Conservation (phyloP, 2,797 vertebrate species). For the Spondyliosoma cantharus region DNA sequence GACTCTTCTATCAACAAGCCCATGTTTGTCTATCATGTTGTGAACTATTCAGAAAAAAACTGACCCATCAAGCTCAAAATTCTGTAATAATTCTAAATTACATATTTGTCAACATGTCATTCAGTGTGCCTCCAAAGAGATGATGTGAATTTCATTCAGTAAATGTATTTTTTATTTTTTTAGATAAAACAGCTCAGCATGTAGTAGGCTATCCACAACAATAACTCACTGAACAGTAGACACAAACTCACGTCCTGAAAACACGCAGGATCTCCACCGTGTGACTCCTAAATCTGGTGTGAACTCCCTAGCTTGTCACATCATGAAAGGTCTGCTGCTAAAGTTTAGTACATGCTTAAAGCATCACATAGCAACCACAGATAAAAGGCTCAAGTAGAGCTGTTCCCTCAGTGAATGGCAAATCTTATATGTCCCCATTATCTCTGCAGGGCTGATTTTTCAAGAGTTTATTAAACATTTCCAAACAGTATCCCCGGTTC, state of each 20-base stretch:
- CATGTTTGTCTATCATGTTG: not conserved
- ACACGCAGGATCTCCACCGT: constrained; percentile 2
- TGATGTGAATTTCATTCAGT: not conserved
- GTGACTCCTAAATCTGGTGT: constrained; percentile 22
- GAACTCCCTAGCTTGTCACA: constrained; percentile 30
- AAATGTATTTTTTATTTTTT: not conserved
- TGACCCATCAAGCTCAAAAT: not conserved
- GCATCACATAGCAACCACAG: constrained; percentile 67
- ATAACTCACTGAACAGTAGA: constrained; percentile 23
- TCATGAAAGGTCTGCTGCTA: constrained; percentile 43
- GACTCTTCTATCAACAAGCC: not conserved
- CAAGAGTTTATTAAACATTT: constrained; percentile 49
- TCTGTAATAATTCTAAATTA: not conserved
- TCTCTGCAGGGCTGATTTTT: constrained; percentile 37
- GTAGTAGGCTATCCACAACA: constrained; percentile 9
- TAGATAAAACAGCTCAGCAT: constrained; percentile 13
- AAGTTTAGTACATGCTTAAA: constrained; percentile 51
- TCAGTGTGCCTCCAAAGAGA: not conserved
- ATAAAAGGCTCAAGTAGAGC: constrained; percentile 44
- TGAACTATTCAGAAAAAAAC: not conserved
- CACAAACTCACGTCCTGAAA: not conserved
- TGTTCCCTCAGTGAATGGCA: constrained; percentile 50
- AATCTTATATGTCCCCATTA: constrained; percentile 45
- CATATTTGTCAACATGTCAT: constrained; percentile 5
- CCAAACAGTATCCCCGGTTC: constrained; percentile 45